Percentiles rank a stretch among this genome's conserved stretches.
These are phyloP conservation scores for Eupeodes corollae DNA, from an alignment of 1,140 invertebrate species.

Conservation along the genomic window DNA sequence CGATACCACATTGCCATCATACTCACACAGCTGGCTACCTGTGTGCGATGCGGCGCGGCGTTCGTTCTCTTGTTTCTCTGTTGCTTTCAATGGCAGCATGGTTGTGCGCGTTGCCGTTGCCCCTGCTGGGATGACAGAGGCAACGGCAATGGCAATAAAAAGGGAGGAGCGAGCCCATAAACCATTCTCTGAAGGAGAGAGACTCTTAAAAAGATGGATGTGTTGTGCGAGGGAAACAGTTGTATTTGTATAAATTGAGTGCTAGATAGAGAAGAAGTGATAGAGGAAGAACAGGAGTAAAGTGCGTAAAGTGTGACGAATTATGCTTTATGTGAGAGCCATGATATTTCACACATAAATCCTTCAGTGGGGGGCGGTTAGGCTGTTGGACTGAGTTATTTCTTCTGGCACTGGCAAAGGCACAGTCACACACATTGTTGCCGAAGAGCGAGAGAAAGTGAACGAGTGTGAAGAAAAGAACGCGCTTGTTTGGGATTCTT, in stretches of 20 bases:
- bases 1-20: no score
- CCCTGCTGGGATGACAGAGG: neutral
- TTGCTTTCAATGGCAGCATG: neutral
- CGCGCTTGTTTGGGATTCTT: no score
- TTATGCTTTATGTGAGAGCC: slow-evolving; percentile 1
- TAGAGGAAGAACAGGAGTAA: neutral
- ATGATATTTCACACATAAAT: neutral
- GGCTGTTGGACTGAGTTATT: neutral
- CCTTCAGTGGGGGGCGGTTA: neutral
- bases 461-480: no score
- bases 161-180: slow-evolving; percentile 9
- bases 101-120: neutral
- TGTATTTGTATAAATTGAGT: neutral
- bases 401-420: no score
- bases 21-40: no score
- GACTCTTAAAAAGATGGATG: slow-evolving; percentile 3
- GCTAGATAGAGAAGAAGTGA: neutral
- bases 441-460: no score
- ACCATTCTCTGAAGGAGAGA: slow-evolving; percentile 3
- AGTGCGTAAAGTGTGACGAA: slow-evolving; percentile 1
- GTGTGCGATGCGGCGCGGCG: no score
- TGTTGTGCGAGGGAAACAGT: neutral
- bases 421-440: no score
- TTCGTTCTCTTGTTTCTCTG: neutral
- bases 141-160: slow-evolving; percentile 1